Base-by-base conservation (phyloP, 2,888 invertebrate genomes). In the Brenthis ino region DNA sequence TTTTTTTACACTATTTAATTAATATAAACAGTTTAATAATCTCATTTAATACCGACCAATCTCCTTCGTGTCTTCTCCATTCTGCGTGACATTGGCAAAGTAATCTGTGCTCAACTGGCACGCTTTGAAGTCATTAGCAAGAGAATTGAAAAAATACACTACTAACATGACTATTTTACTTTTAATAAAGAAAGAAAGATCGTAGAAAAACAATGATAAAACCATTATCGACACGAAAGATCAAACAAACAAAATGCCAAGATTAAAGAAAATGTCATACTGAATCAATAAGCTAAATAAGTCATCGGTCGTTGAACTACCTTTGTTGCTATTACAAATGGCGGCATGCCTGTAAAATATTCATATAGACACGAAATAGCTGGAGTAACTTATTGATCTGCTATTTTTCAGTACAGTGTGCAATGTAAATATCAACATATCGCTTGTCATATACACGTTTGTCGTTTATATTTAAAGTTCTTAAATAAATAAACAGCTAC, bases 311-410 rank as follows among this genome's bases (percentile, higher is more conserved):
- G 57, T 72, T 75, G 67, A 72, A 72, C 72, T 69, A 50, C 63
- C 56, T 69, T 48, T 63, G 67, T 65, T 24, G 57, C 64, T 65
- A 51, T 63, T 56, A 71, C 68, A 72, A 68, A 71, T 67, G 69
- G 67, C 72, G 71, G 54, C 68, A 50, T 68, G 50, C 69, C 48
- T 53, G 67, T 76, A 69, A 72, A 75, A 71, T 76, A 75, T 75
- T 76, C 70, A 75, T 69, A 67, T 64, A 68, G 64, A 71, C 72
- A 69, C 65, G 72, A 58, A 65, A 67, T 20, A 66, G 64, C 58
- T 50, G 58, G 54, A 54, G 67, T 61, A 57, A 65, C 63, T 72
- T 72, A 72, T 72, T 68, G 74, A 74, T 72, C 65, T 66, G 55
- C 43, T 58, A 66, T 65, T 63, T 66, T 69, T 65, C 58, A 64